phyloP scores from a whole-genome alignment of 1,140 invertebrate species.

The Leptinotarsa lineolata region DNA sequence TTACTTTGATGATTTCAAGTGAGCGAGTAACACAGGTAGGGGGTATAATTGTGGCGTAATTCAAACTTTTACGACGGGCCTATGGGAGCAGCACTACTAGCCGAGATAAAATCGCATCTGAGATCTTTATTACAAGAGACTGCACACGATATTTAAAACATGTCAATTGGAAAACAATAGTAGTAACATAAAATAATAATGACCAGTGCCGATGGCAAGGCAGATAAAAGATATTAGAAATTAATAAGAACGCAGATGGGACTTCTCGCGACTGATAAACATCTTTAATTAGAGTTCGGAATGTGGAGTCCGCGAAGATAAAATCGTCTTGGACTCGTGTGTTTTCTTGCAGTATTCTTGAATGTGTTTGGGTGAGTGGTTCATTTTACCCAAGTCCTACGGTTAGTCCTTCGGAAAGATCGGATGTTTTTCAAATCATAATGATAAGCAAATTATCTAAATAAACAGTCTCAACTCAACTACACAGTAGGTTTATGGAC shows the following conservation, averaged over 20 bases:
- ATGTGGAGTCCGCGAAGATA: conserved; percentile 37
- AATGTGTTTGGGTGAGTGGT: no score
- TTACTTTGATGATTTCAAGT: no score
- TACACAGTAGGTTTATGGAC: no score
- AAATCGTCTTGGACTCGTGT: conserved; percentile 18
- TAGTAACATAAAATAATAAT: conserved; percentile 37
- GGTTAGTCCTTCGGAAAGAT: no score
- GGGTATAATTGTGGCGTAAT: neutral
- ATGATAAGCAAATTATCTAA: no score
- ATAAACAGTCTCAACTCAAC: no score
- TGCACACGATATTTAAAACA: conserved; percentile 7
- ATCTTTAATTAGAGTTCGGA: conserved; percentile 50
- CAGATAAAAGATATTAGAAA: conserved; percentile 48
- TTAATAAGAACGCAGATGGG: conserved; percentile 47
- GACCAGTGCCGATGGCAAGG: conserved; percentile 34
- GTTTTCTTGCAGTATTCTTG: neutral
- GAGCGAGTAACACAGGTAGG: neutral
- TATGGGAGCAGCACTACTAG: neutral
- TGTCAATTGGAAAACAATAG: conserved; percentile 39
- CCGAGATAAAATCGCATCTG: neutral
- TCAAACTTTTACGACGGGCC: neutral
- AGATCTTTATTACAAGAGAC: neutral
- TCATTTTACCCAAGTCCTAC: no score
- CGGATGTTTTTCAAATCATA: no score
- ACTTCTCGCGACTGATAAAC: conserved; percentile 43